Base-by-base conservation (phyloP, 53 echinoderm and acorn worm species). In the Zoroaster sp. region DNA sequence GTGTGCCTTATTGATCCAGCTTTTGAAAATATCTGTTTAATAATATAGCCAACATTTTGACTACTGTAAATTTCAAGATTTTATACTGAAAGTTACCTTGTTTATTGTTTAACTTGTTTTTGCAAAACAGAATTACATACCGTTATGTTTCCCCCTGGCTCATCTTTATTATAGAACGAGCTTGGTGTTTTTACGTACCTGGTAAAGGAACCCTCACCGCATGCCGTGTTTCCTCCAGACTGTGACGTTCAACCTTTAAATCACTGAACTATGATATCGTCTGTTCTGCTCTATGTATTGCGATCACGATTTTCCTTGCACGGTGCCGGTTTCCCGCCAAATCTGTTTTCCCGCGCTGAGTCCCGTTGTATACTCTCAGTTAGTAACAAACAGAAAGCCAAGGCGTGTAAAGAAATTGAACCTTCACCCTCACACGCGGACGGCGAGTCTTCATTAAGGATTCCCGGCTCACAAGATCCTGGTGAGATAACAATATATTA, bases 121-220 rank as follows among this genome's bases (percentile, higher is more conserved):
- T n/a, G n/a, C n/a, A n/a, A n/a, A n/a, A n/a, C n/a, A n/a, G n/a
- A n/a, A n/a, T n/a, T n/a, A n/a, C n/a, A n/a, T n/a, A n/a, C n/a
- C n/a, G n/a, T n/a, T n/a, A n/a, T n/a, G n/a, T n/a, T n/a, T n/a
- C n/a, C n/a, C n/a, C n/a, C n/a, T n/a, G n/a, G n/a, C n/a, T n/a
- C n/a, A n/a, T n/a, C n/a, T n/a, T n/a, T n/a, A n/a, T n/a, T n/a
- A n/a, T n/a, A n/a, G n/a, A n/a, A n/a, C n/a, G n/a, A n/a, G n/a
- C n/a, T n/a, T n/a, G n/a, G n/a, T n/a, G n/a, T n/a, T 59, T 59
- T 59, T 59, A 59, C 63, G 63, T 59, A 59, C 63, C 63, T 59
- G 63, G 63, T 59, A 59, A 59, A 59, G 11, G 63, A 21, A 9
- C 63, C 28, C 23, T 28, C 63, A 59, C 25, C 11, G 23, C n/a